Evolutionary conservation across 1,140 invertebrate genomes (phyloP).

Genomic region (Argopecten irradians): DNA sequence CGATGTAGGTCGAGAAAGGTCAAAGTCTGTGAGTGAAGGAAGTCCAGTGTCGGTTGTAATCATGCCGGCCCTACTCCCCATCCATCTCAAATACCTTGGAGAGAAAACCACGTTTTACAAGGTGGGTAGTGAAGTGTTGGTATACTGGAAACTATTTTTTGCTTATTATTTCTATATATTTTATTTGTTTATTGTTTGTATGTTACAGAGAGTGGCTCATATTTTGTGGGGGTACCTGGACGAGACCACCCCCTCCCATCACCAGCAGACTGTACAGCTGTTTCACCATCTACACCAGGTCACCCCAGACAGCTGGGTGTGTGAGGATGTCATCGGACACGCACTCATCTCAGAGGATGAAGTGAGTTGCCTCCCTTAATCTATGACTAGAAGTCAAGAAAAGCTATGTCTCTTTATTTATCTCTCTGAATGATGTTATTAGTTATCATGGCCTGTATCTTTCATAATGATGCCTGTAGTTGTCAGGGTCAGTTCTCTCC

Average conservation of each 20-base stretch:
- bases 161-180: neutral
- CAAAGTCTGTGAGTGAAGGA: constrained; percentile 59
- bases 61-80: constrained; percentile 82
- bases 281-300: constrained; percentile 85
- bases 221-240: constrained; percentile 85
- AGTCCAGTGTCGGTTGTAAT: constrained; percentile 84
- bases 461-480: neutral
- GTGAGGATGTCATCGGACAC: constrained; percentile 84
- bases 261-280: constrained; percentile 83
- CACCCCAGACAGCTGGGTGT: constrained; percentile 81
- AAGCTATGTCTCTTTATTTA: no score
- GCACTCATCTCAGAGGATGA: constrained; percentile 76
- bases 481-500: no score
- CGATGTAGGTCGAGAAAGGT: constrained; percentile 29
- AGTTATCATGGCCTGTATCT: no score
- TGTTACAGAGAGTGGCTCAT: constrained; percentile 80
- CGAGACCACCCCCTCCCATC: constrained; percentile 79
- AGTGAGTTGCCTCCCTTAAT: constrained; percentile 51
- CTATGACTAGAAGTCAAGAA: no score
- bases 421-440: no score
- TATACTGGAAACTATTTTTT: constrained; percentile 24
- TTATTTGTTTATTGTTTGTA: neutral
- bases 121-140: constrained; percentile 71
- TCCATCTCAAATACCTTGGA: constrained; percentile 82
- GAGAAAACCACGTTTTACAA: constrained; percentile 83